Base-by-base conservation (phyloP, 2,113 vertebrate species). In the Ovis canadensis region DNA sequence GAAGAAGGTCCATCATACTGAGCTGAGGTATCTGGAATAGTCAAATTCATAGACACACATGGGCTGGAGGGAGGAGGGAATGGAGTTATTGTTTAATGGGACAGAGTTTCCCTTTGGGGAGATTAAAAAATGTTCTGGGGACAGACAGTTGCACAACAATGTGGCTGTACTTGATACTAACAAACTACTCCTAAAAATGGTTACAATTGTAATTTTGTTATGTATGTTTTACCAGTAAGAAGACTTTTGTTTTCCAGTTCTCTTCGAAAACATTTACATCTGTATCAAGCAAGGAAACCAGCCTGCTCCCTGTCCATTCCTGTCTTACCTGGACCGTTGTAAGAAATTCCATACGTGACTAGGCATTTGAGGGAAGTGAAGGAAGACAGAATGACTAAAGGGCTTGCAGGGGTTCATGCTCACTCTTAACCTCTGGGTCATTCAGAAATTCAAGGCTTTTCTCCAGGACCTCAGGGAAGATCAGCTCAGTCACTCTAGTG, bases 361-460 rank as follows among this genome's bases (percentile, higher is more conserved):
- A 43, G 90, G 54, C 31, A 55, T 43, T 4, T 54, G 29, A 48
- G 6, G 9, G 78, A 83, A 48, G 45, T 1, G 33, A 83, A 77
- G 77, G 62, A 31, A 36, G 33, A 17, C 14, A 11, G 45, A 27
- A 19, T 5, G 45, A 45, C 14, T 7, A 8, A 36, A 29, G 36
- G 31, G 31, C 12, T 23, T 3, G 10, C 14, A 0, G 29, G 4
- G 2, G 14, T 2, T 16, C 25, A 25, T 0, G 3, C 36, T 92
- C 59, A 57, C 71, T 43, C 36, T 13, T 6, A 29, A 77, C 59
- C 48, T 57, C 48, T 7, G 13, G 23, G 67, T 52, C 36, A 33
- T 36, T 57, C 15, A 19, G 83, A 54, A 90, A n/a, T 11, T 6
- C 29, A 7, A 31, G 16, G n/a, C 48, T 60, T 81, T 48, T 29